Conservation (phyloP, 2,113 vertebrate genomes). For the Bos javanicus region DNA sequence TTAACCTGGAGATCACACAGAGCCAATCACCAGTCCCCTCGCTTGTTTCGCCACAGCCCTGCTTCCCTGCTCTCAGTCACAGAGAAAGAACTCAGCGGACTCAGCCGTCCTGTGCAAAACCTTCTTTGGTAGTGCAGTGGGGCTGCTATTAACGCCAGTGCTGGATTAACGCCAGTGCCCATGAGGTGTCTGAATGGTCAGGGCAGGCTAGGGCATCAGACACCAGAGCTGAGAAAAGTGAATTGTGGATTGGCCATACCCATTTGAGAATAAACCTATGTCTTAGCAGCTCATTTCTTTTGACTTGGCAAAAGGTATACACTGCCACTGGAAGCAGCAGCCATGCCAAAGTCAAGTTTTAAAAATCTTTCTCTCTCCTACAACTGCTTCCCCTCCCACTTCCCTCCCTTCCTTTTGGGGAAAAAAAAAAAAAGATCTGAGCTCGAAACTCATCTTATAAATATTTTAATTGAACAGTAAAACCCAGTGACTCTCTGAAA, state of each 20-base stretch:
- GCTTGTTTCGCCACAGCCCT: background rate
- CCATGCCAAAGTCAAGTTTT: background rate
- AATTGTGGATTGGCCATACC: background rate
- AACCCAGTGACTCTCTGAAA: background rate
- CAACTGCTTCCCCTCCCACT: background rate
- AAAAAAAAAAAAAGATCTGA: background rate
- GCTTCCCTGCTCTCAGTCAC: background rate
- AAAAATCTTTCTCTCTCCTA: background rate
- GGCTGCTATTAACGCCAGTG: background rate
- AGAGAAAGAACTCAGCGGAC: background rate
- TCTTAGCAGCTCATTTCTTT: constrained; percentile 10
- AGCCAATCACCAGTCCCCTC: background rate
- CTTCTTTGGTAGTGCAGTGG: background rate
- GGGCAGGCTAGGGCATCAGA: background rate
- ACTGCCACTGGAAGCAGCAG: no score
- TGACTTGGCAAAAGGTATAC: background rate
- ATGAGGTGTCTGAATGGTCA: background rate
- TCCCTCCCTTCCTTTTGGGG: background rate
- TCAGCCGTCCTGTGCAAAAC: background rate
- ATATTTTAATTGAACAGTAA: background rate
- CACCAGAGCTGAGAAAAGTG: background rate
- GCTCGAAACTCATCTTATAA: background rate
- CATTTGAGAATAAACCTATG: background rate
- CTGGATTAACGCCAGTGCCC: background rate
- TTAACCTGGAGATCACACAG: background rate